phyloP scores from a whole-genome alignment of 2,888 invertebrate genomes.

The Cryptocheilus praepositus region DNA sequence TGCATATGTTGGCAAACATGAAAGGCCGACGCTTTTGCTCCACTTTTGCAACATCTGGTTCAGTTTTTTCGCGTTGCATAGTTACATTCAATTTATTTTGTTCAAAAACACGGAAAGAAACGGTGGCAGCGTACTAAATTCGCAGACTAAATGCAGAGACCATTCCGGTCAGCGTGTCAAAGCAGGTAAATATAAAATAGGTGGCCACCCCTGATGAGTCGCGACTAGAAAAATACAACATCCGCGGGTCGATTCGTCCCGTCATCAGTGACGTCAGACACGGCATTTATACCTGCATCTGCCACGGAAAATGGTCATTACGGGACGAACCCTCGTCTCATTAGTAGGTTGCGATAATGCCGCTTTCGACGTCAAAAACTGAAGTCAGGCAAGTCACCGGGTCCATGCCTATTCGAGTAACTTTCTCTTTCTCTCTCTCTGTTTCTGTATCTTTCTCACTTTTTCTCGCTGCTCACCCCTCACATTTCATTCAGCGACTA shows the following conservation, averaged over 20 bases:
- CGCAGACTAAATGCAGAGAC: background rate
- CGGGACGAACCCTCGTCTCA: conserved; percentile 35
- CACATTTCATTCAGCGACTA: background rate
- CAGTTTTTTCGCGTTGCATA: too few species aligned
- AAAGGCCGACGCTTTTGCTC: too few species aligned
- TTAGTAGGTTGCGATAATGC: conserved; percentile 44
- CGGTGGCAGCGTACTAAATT: background rate
- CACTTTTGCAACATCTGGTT: too few species aligned
- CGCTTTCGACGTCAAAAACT: conserved; percentile 39
- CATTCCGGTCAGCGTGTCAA: too few species aligned
- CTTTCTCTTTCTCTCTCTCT: conserved; percentile 44
- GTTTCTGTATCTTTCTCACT: conserved; percentile 15
- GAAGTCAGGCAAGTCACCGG: conserved; percentile 38
- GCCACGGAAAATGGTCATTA: conserved; percentile 53
- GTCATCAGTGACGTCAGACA: conserved; percentile 25
- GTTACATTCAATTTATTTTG: too few species aligned
- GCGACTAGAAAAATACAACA: conserved; percentile 3
- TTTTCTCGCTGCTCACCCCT: conserved; percentile 14
- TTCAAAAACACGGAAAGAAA: too few species aligned
- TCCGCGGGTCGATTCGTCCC: too few species aligned
- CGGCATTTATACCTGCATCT: conserved; percentile 45
- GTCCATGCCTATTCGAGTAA: conserved; percentile 40
- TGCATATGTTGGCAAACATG: too few species aligned
- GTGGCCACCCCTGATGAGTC: too few species aligned
- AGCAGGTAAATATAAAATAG: too few species aligned